These are phyloP conservation scores for Enteromius anoplus DNA, from an alignment of 2,797 vertebrate species.

Conservation along the genomic window DNA sequence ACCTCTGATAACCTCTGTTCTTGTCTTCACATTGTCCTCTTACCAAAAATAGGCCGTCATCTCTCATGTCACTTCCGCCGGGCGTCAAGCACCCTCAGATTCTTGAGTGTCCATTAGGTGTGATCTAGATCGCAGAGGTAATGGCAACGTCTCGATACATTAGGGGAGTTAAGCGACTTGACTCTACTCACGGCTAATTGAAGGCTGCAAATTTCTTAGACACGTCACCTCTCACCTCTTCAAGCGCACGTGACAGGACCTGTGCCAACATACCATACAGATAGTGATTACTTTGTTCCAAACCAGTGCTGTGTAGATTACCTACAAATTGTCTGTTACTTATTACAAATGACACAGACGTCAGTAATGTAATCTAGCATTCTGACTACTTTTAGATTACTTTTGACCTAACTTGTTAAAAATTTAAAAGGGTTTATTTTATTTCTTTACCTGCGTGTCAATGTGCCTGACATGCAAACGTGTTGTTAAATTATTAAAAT, in stretches of 20 bases:
- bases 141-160: conserved; percentile 18
- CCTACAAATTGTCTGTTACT: neutral
- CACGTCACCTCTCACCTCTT: neutral
- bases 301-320: neutral
- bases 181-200: conserved; percentile 13
- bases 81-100: neutral
- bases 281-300: neutral
- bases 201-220: conserved; percentile 20
- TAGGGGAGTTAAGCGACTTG: conserved; percentile 7
- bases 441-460: neutral
- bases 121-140: conserved; percentile 12
- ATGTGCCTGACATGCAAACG: neutral
- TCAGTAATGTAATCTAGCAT: neutral
- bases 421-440: neutral
- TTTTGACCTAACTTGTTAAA: neutral
- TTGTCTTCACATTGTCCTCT: neutral
- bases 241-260: neutral
- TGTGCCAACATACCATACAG: neutral
- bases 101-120: conserved; percentile 28
- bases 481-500: neutral
- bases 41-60: neutral
- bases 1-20: neutral
- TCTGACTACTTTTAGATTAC: neutral
- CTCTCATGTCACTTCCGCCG: neutral
- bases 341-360: neutral